These are phyloP conservation scores for Sebastiscus albofasciatus DNA, from an alignment of 2,797 vertebrate species.

Conservation along the genomic window DNA sequence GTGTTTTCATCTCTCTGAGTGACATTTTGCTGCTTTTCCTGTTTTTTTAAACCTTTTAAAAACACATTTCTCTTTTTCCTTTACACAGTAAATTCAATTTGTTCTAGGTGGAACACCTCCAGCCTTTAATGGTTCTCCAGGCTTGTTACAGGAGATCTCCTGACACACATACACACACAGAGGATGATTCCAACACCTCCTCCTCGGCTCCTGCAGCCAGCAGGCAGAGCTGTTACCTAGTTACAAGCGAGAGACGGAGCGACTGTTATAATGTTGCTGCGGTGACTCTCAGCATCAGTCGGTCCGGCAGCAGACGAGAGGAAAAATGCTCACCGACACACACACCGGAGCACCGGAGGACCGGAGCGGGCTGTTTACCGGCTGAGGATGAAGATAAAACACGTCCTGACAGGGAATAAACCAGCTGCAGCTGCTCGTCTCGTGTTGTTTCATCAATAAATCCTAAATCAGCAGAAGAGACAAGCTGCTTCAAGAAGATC, in stretches of 20 bases:
- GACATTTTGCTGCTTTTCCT: background rate
- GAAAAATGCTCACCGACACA: background rate
- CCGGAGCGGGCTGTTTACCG: background rate
- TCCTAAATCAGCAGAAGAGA: background rate
- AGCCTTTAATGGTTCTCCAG: background rate
- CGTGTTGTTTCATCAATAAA: conserved; percentile 1
- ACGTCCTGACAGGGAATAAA: background rate
- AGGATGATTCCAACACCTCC: conserved; percentile 78
- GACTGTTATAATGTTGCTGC: conserved; percentile 31
- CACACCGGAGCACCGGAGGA: background rate
- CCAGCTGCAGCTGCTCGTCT: background rate
- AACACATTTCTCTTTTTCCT: background rate
- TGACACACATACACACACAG: background rate
- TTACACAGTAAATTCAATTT: background rate
- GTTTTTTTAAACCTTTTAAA: background rate
- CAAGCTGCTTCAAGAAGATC: background rate
- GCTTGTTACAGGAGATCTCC: background rate
- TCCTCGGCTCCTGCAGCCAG: conserved; percentile 63
- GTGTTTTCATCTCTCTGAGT: background rate
- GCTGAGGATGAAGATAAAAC: conserved; percentile 2
- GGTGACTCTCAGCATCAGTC: conserved; percentile 43
- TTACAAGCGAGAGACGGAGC: conserved; percentile 72
- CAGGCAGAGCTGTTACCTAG: conserved; percentile 81
- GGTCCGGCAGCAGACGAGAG: conserved; percentile 27
- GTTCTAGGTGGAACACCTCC: background rate